phyloP scores from a whole-genome alignment of 2,113 vertebrate genomes.

The Scalopus aquaticus region DNA sequence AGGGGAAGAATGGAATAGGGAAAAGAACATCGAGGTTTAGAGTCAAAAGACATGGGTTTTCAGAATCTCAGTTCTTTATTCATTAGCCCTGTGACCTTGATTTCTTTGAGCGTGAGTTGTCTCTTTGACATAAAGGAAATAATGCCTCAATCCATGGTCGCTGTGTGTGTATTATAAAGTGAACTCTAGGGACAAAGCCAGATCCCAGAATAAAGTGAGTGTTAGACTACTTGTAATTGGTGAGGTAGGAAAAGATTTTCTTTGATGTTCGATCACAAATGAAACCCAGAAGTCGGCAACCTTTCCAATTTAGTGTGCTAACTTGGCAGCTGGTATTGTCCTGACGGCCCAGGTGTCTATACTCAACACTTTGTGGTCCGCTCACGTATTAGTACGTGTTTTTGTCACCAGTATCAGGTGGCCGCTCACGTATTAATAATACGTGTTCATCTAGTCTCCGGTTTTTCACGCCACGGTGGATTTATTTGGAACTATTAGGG shows the following conservation, averaged over 20 bases:
- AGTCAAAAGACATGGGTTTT: not conserved
- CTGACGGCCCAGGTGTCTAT: not conserved
- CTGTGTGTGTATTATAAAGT: not conserved
- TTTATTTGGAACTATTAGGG: too few species aligned
- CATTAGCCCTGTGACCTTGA: not conserved
- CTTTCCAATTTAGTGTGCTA: not conserved
- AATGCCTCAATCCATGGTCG: not conserved
- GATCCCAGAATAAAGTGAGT: not conserved
- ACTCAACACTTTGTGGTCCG: too few species aligned
- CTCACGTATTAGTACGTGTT: too few species aligned
- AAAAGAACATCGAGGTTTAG: not conserved
- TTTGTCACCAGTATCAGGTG: too few species aligned
- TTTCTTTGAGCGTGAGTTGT: not conserved
- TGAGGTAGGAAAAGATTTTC: not conserved
- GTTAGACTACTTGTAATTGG: slow-evolving; percentile 6
- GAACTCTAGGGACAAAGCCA: not conserved
- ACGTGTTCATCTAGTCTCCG: too few species aligned
- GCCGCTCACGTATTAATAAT: too few species aligned
- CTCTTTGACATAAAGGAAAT: not conserved
- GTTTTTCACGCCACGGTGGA: too few species aligned
- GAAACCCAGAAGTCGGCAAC: not conserved
- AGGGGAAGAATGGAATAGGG: not conserved
- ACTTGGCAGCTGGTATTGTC: rapidly evolving
- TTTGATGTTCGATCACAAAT: not conserved
- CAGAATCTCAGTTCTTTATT: not conserved